A percentile compares a stretch with the other conserved stretches of the same genome.
Evolutionary conservation across 2,888 invertebrate genomes (phyloP).

Genomic region (Macroteleia sp.): DNA sequence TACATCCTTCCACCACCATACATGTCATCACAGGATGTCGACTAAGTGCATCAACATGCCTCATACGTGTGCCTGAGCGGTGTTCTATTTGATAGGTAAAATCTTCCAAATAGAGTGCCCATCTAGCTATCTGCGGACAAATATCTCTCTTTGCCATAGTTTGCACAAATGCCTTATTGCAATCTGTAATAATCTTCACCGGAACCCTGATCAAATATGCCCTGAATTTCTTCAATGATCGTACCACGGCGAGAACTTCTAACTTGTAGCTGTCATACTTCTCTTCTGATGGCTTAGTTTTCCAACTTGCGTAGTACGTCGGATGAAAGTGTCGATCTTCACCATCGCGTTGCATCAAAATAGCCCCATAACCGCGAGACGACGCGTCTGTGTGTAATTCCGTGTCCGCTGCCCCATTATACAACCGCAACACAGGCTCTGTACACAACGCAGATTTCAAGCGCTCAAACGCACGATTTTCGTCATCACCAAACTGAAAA

Average conservation of each 20-base stretch:
- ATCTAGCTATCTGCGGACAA: conserved; percentile 57
- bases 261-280: conserved; percentile 39
- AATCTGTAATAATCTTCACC: neutral
- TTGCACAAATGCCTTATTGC: conserved; percentile 2
- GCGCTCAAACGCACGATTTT: neutral
- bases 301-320: conserved; percentile 20
- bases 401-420: conserved; percentile 6
- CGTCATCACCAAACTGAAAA: neutral
- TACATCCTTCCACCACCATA: neutral
- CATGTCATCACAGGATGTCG: conserved; percentile 36
- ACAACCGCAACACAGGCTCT: conserved; percentile 21
- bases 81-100: conserved; percentile 64
- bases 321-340: conserved; percentile 9
- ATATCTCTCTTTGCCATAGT: conserved; percentile 57
- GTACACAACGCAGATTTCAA: neutral
- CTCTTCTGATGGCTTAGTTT: conserved; percentile 1
- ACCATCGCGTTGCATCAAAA: conserved; percentile 8
- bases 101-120: conserved; percentile 61
- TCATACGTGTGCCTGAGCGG: conserved; percentile 56
- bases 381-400: neutral
- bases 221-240: conserved; percentile 12
- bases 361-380: conserved; percentile 23
- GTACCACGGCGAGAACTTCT: conserved; percentile 18
- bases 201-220: neutral
- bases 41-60: conserved; percentile 68